Conservation (phyloP, 1,140 invertebrate genomes). For the Camponotus vicinus region DNA sequence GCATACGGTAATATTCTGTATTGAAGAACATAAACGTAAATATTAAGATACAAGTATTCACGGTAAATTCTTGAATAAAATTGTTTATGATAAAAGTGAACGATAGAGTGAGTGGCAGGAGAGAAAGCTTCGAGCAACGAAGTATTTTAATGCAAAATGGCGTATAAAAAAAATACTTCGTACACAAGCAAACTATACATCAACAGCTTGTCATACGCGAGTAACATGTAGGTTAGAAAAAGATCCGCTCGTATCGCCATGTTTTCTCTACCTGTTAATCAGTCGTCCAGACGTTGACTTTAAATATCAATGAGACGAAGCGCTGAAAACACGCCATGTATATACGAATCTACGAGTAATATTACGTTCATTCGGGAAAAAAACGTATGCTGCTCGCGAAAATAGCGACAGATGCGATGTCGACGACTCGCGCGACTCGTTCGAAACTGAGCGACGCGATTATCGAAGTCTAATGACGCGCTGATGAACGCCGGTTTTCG, state of each 20-base stretch:
- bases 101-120: not conserved
- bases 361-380: not conserved
- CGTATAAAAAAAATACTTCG: not conserved
- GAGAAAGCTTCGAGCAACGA: not conserved
- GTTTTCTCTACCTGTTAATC: slow-evolving; percentile 33
- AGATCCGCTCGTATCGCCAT: not conserved
- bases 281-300: not conserved
- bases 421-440: not conserved
- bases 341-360: not conserved
- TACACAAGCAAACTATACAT: not conserved
- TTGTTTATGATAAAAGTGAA: not conserved
- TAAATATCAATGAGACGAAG: not conserved
- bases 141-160: not conserved
- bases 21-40: not conserved
- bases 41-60: not conserved
- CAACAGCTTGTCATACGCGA: not conserved
- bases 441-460: slow-evolving; percentile 13
- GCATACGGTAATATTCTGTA: not conserved
- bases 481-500: not conserved
- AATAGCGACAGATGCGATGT: not conserved
- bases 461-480: not conserved
- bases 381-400: not conserved
- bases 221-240: slow-evolving; percentile 32
- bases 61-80: not conserved
- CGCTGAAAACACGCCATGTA: not conserved